These are phyloP conservation scores for Plotosus lineatus DNA, from an alignment of 2,113 vertebrate genomes.

Conservation along the genomic window DNA sequence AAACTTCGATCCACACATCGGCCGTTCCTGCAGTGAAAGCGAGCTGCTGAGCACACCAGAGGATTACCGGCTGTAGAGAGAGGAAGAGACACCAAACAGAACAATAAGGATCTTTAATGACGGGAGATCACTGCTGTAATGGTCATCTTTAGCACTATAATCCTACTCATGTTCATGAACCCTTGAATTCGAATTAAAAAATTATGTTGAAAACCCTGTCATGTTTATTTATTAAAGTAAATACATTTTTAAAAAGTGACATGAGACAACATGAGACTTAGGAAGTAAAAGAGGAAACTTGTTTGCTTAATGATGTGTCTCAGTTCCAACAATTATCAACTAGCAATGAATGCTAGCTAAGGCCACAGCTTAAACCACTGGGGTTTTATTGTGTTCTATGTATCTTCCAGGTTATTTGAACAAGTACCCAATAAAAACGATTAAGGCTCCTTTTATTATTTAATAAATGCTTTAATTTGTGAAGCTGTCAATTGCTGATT, in stretches of 20 bases:
- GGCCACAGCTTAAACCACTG: not conserved
- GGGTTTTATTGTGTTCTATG: not conserved
- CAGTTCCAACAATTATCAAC: too few relatives aligned
- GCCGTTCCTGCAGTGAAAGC: constrained; percentile 94
- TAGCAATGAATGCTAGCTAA: not conserved
- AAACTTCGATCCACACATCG: constrained; percentile 97
- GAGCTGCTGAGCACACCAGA: constrained; percentile 87
- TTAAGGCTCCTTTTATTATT: not conserved
- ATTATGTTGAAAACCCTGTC: too few relatives aligned
- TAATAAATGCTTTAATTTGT: not conserved
- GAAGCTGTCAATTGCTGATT: not conserved
- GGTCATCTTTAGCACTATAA: constrained; percentile 13
- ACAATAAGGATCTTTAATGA: constrained; percentile 27
- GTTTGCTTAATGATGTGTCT: too few relatives aligned
- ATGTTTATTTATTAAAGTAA: too few relatives aligned
- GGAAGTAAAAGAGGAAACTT: too few relatives aligned
- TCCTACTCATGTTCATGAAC: too few relatives aligned
- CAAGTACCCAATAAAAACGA: not conserved
- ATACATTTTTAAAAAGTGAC: too few relatives aligned
- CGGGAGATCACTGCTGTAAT: constrained; percentile 1
- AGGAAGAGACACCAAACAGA: not conserved
- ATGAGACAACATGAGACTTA: too few relatives aligned
- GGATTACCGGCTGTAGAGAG: constrained; percentile 83
- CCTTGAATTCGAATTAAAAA: too few relatives aligned
- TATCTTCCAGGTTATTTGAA: not conserved